These are phyloP conservation scores for Felis catus DNA, from an alignment of 2,113 vertebrate genomes.

Conservation along the genomic window DNA sequence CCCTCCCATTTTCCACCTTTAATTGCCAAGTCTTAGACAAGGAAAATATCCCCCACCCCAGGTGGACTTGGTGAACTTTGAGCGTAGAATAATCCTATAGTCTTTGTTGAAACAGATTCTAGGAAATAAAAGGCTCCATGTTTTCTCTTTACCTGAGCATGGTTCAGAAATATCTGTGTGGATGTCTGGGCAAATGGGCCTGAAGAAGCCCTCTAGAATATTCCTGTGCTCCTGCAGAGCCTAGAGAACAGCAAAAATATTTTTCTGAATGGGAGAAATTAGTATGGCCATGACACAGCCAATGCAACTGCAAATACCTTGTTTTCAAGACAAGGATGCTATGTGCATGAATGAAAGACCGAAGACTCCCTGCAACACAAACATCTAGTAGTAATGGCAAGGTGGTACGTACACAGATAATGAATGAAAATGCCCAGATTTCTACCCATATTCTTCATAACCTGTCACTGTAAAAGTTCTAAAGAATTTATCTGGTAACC, in stretches of 20 bases:
- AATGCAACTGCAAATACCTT: background rate
- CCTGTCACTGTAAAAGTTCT: background rate
- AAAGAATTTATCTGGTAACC: background rate
- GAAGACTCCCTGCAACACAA: background rate
- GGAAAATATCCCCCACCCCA: background rate
- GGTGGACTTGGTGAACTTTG: background rate
- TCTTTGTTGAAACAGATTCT: background rate
- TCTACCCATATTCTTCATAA: background rate
- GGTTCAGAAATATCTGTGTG: background rate
- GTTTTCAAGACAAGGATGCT: background rate
- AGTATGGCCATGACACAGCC: background rate
- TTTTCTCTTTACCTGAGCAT: background rate
- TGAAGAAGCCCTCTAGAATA: background rate
- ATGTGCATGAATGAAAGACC: background rate
- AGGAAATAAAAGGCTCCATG: background rate
- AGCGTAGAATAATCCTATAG: background rate
- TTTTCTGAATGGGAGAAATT: background rate
- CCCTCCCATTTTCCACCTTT: background rate
- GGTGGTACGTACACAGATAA: background rate
- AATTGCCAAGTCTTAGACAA: background rate
- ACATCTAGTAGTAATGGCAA: background rate
- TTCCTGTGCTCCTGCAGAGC: background rate
- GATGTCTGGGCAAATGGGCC: background rate
- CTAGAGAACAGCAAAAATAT: background rate
- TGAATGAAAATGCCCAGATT: background rate